These are phyloP conservation scores for Schizopygopsis malacanthus DNA, from an alignment of 2,797 vertebrate species.

Conservation along the genomic window DNA sequence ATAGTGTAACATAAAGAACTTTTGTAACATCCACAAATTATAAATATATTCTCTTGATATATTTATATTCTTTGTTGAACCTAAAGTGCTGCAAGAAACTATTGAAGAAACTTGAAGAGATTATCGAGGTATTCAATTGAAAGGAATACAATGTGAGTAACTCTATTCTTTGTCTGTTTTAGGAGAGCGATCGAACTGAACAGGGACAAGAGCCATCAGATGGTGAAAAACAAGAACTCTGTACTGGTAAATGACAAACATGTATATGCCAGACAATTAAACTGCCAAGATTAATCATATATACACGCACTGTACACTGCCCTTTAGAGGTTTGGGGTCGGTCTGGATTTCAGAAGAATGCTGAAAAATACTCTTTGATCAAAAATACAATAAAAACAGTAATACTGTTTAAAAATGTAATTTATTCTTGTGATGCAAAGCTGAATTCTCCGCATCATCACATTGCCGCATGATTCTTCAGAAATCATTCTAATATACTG, in stretches of 20 bases:
- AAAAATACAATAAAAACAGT: neutral
- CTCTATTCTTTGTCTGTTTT: neutral
- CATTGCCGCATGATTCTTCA: neutral
- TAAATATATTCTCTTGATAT: neutral
- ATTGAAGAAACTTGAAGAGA: neutral
- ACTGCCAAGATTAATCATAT: neutral
- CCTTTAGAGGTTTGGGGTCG: neutral
- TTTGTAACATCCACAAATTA: neutral
- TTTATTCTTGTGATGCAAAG: neutral
- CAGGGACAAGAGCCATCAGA: neutral
- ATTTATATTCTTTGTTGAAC: neutral
- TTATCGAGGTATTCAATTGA: neutral
- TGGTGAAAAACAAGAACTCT: conserved; percentile 64
- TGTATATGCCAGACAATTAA: neutral
- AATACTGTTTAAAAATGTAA: neutral
- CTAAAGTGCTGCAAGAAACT: neutral
- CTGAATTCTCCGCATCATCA: neutral
- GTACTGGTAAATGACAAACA: conserved; percentile 69
- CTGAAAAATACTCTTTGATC: neutral
- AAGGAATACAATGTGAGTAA: neutral
- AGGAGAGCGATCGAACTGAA: conserved; percentile 40
- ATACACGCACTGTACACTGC: neutral
- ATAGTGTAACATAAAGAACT: neutral
- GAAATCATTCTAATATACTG: neutral
- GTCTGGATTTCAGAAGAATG: neutral